These are phyloP conservation scores for Crenuchus spilurus DNA, from an alignment of 2,797 vertebrate genomes.

Conservation along the genomic window DNA sequence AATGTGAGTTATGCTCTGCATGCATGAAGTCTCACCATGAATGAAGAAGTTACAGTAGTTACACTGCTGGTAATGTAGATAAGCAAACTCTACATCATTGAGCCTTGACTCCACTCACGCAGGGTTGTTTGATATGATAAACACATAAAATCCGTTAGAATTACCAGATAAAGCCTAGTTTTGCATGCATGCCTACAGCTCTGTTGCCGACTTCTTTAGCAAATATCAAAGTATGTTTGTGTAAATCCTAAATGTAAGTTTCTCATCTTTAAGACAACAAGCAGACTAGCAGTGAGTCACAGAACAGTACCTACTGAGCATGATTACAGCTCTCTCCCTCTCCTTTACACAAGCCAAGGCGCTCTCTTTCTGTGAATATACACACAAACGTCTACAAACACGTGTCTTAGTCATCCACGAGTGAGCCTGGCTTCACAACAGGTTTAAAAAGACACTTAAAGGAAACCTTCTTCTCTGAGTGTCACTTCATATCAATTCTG, in stretches of 20 bases:
- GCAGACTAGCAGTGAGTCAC: neutral
- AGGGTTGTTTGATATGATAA: neutral
- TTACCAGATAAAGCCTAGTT: neutral
- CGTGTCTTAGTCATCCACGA: neutral
- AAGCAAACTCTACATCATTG: too few relatives aligned
- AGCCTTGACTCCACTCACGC: neutral
- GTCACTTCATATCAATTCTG: neutral
- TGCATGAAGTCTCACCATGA: too few relatives aligned
- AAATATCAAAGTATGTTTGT: neutral
- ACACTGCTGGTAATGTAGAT: too few relatives aligned
- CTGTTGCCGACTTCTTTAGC: neutral
- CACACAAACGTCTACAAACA: neutral
- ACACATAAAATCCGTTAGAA: neutral
- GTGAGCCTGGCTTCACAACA: neutral
- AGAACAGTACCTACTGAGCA: neutral
- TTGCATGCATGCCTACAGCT: neutral
- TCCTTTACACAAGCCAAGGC: neutral
- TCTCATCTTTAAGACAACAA: slow-evolving; percentile 12
- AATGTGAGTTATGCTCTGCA: too few relatives aligned
- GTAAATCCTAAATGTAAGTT: neutral
- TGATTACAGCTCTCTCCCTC: neutral
- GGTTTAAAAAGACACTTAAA: neutral
- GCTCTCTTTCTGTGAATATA: neutral
- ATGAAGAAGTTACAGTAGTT: too few relatives aligned
- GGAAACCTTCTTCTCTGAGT: neutral